Percentiles rank a stretch among this genome's conserved stretches.
phyloP scores from a whole-genome alignment of 2,888 invertebrate species.

The Caenorhabditis parvicauda region DNA sequence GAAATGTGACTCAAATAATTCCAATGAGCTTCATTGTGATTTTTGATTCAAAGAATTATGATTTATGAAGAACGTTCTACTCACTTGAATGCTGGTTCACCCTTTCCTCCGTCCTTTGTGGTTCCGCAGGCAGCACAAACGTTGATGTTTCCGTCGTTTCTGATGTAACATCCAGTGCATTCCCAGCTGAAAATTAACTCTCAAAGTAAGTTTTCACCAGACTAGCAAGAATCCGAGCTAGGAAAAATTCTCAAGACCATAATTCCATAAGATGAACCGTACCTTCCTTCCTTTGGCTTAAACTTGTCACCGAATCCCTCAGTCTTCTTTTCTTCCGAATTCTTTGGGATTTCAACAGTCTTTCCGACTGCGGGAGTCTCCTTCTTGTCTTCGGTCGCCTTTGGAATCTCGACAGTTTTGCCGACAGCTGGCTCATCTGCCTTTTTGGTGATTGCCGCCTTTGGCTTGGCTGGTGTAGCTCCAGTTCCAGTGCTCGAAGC shows the following conservation, averaged over 20 bases:
- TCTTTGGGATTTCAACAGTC: slow-evolving; percentile 13
- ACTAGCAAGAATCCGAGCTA: no score
- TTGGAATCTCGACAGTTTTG: slow-evolving; percentile 1
- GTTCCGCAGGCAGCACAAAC: slow-evolving; percentile 36
- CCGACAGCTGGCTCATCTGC: background rate
- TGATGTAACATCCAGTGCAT: slow-evolving; percentile 38
- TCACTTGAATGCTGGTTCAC: slow-evolving; percentile 8
- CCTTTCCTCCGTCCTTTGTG: slow-evolving; percentile 30
- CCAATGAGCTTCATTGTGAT: no score
- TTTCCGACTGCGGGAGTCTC: slow-evolving; percentile 18
- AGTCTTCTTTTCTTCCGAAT: slow-evolving; percentile 11
- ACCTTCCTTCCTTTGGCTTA: slow-evolving; percentile 35
- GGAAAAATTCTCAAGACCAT: no score
- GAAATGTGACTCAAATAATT: background rate
- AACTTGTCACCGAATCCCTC: slow-evolving; percentile 42
- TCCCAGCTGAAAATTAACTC: slow-evolving; percentile 34
- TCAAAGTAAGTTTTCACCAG: background rate
- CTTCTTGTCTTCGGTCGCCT: slow-evolving; percentile 9
- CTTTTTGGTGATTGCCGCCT: background rate
- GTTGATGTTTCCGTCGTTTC: slow-evolving; percentile 10
- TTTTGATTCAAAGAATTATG: no score
- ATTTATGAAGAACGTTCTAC: no score
- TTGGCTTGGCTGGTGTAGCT: slow-evolving; percentile 1
- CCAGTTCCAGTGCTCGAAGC: slow-evolving; percentile 5
- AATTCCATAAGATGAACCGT: no score